phyloP scores from a whole-genome alignment of 2,113 vertebrate species.

The Ageneiosus marmoratus region DNA sequence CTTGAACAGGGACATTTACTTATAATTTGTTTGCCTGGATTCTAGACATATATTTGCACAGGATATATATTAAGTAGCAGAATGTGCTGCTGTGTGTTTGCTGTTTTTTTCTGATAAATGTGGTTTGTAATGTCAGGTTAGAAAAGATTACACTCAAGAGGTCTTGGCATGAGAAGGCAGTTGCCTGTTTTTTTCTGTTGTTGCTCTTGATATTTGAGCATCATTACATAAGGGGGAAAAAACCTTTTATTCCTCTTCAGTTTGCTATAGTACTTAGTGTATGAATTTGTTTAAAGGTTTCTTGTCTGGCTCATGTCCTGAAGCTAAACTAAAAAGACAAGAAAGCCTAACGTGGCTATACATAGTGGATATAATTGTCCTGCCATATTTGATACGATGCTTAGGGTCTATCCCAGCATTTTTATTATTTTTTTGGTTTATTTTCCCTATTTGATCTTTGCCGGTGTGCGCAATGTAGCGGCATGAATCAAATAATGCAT shows the following conservation, averaged over 20 bases:
- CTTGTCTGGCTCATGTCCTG: neutral
- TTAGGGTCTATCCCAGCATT: constrained; percentile 13
- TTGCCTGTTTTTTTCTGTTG: constrained; percentile 47
- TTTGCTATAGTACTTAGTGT: neutral
- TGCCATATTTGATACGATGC: neutral
- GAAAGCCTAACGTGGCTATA: neutral
- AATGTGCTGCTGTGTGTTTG: constrained; percentile 39
- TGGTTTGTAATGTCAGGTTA: constrained; percentile 42
- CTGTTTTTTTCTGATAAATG: constrained; percentile 42
- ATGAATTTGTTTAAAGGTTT: constrained; percentile 15
- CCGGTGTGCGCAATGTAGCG: constrained; percentile 26
- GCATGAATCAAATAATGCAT: constrained; percentile 45
- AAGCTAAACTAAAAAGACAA: constrained; percentile 5
- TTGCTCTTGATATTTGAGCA: constrained; percentile 12
- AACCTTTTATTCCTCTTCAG: neutral
- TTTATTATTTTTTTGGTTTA: constrained; percentile 20
- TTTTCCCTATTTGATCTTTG: constrained; percentile 45
- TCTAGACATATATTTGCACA: constrained; percentile 50
- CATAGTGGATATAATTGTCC: neutral
- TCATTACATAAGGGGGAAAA: neutral
- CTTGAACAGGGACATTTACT: neutral
- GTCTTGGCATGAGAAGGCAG: neutral
- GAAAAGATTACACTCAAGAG: constrained; percentile 42
- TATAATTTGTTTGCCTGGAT: constrained; percentile 21
- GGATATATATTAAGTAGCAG: constrained; percentile 55